Conservation (phyloP, 2,797 vertebrate genomes). For the Trematomus bernacchii region DNA sequence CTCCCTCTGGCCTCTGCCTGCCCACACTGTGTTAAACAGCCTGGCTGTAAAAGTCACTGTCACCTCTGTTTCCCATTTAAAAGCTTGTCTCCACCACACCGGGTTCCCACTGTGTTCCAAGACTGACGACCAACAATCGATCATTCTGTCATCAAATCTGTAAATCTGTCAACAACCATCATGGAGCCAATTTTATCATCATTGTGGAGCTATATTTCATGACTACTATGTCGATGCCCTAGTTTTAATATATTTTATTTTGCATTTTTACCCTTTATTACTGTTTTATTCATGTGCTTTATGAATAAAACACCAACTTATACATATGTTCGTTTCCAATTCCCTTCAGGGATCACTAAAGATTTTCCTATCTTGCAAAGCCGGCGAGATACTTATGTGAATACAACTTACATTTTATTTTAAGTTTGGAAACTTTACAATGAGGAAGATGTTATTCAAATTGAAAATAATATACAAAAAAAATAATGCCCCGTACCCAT, state of each 20-base stretch:
- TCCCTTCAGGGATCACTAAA: slow-evolving; percentile 53
- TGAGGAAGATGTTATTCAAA: not conserved
- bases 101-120: slow-evolving; percentile 13
- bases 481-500: not conserved
- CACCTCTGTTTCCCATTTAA: slow-evolving; percentile 47
- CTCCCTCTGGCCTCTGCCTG: slow-evolving; percentile 52
- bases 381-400: not conserved
- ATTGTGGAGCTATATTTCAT: slow-evolving; percentile 14
- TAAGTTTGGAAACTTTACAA: slow-evolving; percentile 22
- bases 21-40: slow-evolving; percentile 51
- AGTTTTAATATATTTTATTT: slow-evolving; percentile 65
- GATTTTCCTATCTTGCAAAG: slow-evolving; percentile 37
- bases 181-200: slow-evolving; percentile 22
- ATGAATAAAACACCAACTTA: slow-evolving; percentile 72
- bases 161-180: slow-evolving; percentile 50
- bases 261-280: slow-evolving; percentile 52
- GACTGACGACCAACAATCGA: slow-evolving; percentile 4
- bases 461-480: not conserved
- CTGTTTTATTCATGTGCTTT: slow-evolving; percentile 69
- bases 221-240: slow-evolving; percentile 27
- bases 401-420: slow-evolving; percentile 34
- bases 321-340: slow-evolving; percentile 42
- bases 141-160: slow-evolving; percentile 36
- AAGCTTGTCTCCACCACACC: slow-evolving; percentile 36
- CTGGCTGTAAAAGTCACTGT: slow-evolving; percentile 54